A percentile compares a stretch with the other conserved stretches of the same genome.
Evolutionary conservation across 2,797 vertebrate genomes (phyloP).

Genomic region (Melanitta fusca): DNA sequence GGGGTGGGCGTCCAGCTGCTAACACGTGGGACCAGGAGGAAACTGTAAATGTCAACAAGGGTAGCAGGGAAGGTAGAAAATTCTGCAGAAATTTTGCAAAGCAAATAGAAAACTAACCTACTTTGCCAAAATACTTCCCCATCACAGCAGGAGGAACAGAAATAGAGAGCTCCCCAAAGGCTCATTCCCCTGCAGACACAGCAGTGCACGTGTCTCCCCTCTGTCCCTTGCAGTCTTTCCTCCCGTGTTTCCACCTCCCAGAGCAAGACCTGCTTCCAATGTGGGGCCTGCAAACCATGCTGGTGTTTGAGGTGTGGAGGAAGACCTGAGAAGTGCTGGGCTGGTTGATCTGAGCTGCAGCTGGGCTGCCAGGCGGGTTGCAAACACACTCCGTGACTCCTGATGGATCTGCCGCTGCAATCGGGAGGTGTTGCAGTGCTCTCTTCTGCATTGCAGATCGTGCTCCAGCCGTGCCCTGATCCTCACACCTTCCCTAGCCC

Average conservation of each 20-base stretch:
- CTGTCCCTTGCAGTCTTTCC: neutral
- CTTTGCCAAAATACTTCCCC: neutral
- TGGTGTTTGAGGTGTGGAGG: slow-evolving; percentile 5
- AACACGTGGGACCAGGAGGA: neutral
- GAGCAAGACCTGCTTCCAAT: neutral
- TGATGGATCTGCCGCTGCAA: slow-evolving; percentile 54
- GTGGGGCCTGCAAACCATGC: neutral
- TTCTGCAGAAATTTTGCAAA: neutral
- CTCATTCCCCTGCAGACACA: neutral
- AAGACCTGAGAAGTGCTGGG: neutral
- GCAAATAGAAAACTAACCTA: neutral
- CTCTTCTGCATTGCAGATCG: slow-evolving; percentile 69
- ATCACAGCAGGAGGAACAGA: neutral
- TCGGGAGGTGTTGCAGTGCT: slow-evolving; percentile 46
- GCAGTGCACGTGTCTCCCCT: neutral
- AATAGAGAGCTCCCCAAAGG: neutral
- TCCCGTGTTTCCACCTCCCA: neutral
- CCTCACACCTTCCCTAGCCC: neutral
- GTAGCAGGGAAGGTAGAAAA: neutral
- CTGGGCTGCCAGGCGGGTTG: slow-evolving; percentile 61
- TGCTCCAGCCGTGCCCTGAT: slow-evolving; percentile 43
- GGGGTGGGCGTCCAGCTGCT: neutral
- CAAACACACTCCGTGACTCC: slow-evolving; percentile 44
- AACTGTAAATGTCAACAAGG: neutral
- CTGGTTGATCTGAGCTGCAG: neutral